Percentiles rank a stretch among this genome's conserved stretches.
phyloP scores from a whole-genome alignment of 1,140 invertebrate species.

The Marisa cornuarietis region DNA sequence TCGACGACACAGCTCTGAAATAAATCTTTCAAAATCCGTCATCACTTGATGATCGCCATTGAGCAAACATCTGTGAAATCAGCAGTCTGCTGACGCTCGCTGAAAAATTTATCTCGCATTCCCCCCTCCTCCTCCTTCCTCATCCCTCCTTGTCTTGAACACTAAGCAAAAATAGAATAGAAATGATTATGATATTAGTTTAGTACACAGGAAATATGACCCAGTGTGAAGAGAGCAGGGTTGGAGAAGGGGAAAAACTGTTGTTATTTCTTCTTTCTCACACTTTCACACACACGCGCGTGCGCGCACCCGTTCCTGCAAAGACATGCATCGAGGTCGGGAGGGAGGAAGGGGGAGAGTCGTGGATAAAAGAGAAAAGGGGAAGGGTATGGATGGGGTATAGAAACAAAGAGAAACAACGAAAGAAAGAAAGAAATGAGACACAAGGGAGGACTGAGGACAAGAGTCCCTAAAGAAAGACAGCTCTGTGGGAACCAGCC shows the following conservation, averaged over 20 bases:
- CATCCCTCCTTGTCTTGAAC: neutral
- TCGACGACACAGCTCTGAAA: too few relatives aligned
- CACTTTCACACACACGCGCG: neutral
- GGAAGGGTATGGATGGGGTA: neutral
- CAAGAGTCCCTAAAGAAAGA: neutral
- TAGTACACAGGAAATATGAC: neutral
- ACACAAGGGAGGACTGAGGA: neutral
- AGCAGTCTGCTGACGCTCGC: too few relatives aligned
- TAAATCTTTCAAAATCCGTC: too few relatives aligned
- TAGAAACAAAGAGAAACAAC: neutral
- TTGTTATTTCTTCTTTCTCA: neutral
- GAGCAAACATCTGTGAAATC: too few relatives aligned
- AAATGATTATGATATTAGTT: neutral
- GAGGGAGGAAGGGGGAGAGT: conserved; percentile 1
- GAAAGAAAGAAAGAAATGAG: conserved; percentile 7
- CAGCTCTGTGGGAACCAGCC: neutral
- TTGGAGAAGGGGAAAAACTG: too few relatives aligned
- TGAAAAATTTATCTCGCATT: neutral
- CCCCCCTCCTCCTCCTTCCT: neutral
- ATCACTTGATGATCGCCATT: too few relatives aligned
- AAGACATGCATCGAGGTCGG: neutral
- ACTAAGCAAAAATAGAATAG: neutral
- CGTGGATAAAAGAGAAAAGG: neutral
- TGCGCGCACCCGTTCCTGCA: neutral
- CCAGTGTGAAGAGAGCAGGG: neutral